Conservation (phyloP, 30 jellyfish, hydroid and myxozoan genomes). For the Mastigias papua region DNA sequence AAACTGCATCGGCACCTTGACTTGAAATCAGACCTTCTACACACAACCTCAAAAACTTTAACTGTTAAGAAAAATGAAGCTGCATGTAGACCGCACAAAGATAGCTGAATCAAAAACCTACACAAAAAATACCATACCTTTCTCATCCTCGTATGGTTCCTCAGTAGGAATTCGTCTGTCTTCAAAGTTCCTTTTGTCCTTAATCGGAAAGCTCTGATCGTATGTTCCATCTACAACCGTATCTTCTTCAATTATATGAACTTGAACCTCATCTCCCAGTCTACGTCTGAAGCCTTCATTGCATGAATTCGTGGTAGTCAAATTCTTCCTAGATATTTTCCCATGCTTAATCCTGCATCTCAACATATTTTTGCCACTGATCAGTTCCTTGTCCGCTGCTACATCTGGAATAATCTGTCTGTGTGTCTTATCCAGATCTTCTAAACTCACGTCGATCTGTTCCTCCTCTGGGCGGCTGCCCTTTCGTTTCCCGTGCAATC, state of each 20-base stretch:
- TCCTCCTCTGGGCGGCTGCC: background rate
- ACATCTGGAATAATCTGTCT: background rate
- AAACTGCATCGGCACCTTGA: too few relatives aligned
- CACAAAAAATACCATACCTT: background rate
- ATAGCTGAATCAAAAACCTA: background rate
- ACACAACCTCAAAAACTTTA: too few relatives aligned
- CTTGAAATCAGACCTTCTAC: too few relatives aligned
- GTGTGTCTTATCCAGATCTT: background rate
- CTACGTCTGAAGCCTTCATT: background rate
- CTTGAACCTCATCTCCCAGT: background rate
- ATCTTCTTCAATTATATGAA: constrained; percentile 3
- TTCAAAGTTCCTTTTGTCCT: background rate
- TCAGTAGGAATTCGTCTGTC: background rate
- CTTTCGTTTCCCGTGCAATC: constrained; percentile 13
- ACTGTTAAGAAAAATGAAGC: too few relatives aligned
- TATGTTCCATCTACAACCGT: background rate
- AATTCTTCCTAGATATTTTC: background rate
- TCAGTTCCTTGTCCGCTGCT: background rate
- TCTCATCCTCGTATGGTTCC: background rate
- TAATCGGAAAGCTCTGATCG: background rate
- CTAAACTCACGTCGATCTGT: background rate
- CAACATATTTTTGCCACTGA: background rate
- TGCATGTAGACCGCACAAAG: background rate
- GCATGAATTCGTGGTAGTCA: background rate
- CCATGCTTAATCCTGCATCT: background rate